Percentiles rank a stretch among this genome's conserved stretches.
Conservation (phyloP, 2,888 invertebrate genomes). For the Abrostola tripartita region DNA sequence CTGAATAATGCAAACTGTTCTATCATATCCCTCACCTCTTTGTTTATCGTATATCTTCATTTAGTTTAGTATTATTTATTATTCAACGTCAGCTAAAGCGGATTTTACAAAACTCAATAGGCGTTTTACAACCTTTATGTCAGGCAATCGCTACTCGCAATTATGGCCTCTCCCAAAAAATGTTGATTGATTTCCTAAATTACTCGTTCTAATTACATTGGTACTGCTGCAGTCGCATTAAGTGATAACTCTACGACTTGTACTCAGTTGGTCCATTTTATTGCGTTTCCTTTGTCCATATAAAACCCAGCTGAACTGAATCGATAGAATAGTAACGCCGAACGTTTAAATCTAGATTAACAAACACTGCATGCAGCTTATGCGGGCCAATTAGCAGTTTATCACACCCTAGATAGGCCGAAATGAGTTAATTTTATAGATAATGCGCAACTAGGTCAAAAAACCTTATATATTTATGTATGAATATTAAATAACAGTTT, state of each 20-base stretch:
- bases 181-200: constrained; percentile 1
- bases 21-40: constrained; percentile 34
- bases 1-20: constrained; percentile 62
- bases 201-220: neutral
- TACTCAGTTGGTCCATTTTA: neutral
- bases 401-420: neutral
- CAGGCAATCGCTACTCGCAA: too few relatives aligned
- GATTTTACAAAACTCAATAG: too few relatives aligned
- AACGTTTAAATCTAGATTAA: constrained; percentile 26
- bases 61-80: neutral
- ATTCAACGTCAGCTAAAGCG: too few relatives aligned
- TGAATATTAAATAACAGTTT: constrained; percentile 33
- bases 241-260: neutral
- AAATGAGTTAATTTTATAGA: constrained; percentile 24
- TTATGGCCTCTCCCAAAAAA: neutral
- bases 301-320: constrained; percentile 18
- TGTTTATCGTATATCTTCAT: constrained; percentile 31
- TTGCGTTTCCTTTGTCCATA: neutral
- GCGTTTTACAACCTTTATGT: too few relatives aligned
- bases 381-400: constrained; percentile 5
- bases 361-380: constrained; percentile 10
- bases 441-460: constrained; percentile 24
- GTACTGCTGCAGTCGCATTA: too few relatives aligned
- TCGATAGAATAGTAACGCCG: constrained; percentile 25
- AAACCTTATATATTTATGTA: constrained; percentile 19